Base-by-base conservation (phyloP, 2,797 vertebrate genomes). In the Hozukius guyotensis region DNA sequence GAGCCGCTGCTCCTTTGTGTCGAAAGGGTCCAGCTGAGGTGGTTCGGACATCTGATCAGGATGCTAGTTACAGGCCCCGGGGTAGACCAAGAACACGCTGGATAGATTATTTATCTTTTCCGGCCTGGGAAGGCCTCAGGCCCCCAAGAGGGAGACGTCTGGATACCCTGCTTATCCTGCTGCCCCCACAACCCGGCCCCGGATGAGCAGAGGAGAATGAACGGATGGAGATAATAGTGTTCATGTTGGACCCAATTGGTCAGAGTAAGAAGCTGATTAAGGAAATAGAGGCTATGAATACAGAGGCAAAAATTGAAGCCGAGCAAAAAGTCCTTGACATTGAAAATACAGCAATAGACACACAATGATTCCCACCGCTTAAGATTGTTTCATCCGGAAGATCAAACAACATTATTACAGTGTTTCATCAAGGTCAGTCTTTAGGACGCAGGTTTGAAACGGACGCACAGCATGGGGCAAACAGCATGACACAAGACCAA, bases 381-480 rank as follows among this genome's bases (percentile, higher is more conserved):
- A 27, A 20, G 18, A 57, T 20, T 32, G 22, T 72, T 77, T 76
- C 9, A 70, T 57, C 27, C 16, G 2, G 29, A 22, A 63, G 34
- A 65, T 75, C 57, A 29, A 57, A 85, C 11, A 67, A 59, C 34
- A 66, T 22, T 49, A 49, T 49, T 49, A 49, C 42, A 49, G 8
- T 34, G 64, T 72, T 77, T 36, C 1, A 60, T 20, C 49, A 75
- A 87, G 90, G 87, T 83, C 81, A 74, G 72, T 10, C 49, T 62
- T 12, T 10, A 67, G 63, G 38, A 79, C 4, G 3, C 32, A 3
- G 42, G 16, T 42, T 34, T 77, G 2, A 69, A 75, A 56, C n/a
- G 6, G 78, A 75, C 11, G 11, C 72, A 13, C 76, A 78, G 76
- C 69, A 4, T 6, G 53, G n/a, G 29, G 72, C 63, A 52, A 52